phyloP scores from a whole-genome alignment of 2,113 vertebrate genomes.

The Tragulus kanchil region DNA sequence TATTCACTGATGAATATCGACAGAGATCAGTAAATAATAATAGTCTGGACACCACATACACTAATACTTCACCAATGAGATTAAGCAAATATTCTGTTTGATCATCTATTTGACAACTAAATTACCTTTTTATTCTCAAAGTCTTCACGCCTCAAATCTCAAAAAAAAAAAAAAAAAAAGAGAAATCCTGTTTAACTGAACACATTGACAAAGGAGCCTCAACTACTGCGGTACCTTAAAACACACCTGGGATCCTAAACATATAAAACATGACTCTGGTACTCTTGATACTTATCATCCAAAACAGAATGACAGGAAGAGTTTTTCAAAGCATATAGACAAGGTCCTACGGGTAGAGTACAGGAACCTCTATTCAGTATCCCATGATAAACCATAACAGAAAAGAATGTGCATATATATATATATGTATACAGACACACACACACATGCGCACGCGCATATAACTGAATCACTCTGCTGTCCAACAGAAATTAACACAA shows the following conservation, averaged over 20 bases:
- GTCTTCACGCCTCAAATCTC: not conserved
- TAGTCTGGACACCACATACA: not conserved
- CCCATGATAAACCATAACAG: not conserved
- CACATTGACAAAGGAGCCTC: not conserved
- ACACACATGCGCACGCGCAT: no score
- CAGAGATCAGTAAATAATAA: slow-evolving; percentile 5
- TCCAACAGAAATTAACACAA: not conserved
- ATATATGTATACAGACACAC: not conserved
- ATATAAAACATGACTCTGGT: not conserved
- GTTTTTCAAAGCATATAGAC: slow-evolving; percentile 29
- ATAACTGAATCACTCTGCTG: not conserved
- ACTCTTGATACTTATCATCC: not conserved
- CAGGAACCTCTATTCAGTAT: not conserved
- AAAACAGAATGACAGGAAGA: not conserved
- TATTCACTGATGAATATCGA: not conserved
- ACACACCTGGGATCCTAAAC: not conserved
- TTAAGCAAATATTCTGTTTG: not conserved
- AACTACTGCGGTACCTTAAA: slow-evolving; percentile 3
- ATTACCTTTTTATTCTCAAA: slow-evolving; percentile 55
- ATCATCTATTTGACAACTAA: slow-evolving; percentile 12
- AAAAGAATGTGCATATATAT: not conserved
- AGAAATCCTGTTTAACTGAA: not conserved
- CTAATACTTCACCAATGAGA: not conserved
- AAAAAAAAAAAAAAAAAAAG: slow-evolving; percentile 36
- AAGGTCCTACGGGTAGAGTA: not conserved